Base-by-base conservation (phyloP, 2,888 invertebrate species). In the Copidosoma aretas region DNA sequence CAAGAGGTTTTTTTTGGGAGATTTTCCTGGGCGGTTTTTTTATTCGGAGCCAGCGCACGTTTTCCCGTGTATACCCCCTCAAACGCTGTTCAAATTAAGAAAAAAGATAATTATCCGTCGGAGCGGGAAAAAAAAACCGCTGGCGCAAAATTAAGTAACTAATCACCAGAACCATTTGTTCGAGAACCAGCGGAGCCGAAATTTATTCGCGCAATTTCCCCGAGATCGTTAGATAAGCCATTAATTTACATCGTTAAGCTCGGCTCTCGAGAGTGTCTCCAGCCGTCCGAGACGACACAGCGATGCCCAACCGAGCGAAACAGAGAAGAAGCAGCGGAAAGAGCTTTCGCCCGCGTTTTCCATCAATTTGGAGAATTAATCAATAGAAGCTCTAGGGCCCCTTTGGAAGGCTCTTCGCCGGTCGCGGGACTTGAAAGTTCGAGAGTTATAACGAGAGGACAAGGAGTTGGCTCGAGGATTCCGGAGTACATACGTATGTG, bases 351-450 rank as follows among this genome's bases (percentile, higher is more conserved):
- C 46, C 24, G 41, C 21, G 14, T 32, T 32, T 25, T 53, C 25
- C 25, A 59, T 49, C 21, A 60, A 60, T 68, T 63, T 24, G 32
- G 52, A 41, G 46, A 69, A 65, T 65, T 69, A 3, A 46, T 46
- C 17, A 64, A 69, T 65, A 62, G 49, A 65, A 65, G 65, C 25
- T 15, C 59, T 52, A 19, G 57, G 51, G 60, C 53, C 32, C 53
- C 49, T 49, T 65, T 60, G 58, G 61, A 62, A 65, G 49, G 53
- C 53, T 61, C 53, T 54, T 51, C 0, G n/a, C 46, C 49, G 49
- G 25, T 10, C 10, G 15, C 25, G 52, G 43, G 56, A 57, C 61
- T 64, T 61, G 61, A 68, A 64, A 64, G 60, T 64, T 51, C 25
- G 22, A 68, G 64, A 64, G 60, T 63, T 60, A 64, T 68, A 64